phyloP scores from a whole-genome alignment of 1,140 invertebrate species.

The Aricia agestis region DNA sequence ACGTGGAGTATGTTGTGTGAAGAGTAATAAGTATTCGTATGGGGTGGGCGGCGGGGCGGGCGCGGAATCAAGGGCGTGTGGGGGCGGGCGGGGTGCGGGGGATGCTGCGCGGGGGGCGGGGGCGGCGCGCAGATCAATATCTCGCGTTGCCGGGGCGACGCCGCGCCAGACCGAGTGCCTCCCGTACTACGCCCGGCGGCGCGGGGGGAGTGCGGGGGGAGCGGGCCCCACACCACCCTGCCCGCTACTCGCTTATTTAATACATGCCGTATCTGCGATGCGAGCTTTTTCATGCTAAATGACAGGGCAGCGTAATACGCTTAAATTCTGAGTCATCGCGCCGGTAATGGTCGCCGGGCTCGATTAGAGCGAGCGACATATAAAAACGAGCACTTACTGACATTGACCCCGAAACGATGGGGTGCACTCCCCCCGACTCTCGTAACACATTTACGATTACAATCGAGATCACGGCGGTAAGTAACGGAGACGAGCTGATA shows the following conservation, averaged over 20 bases:
- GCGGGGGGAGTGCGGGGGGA: slow-evolving; percentile 13
- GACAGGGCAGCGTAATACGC: slow-evolving; percentile 61
- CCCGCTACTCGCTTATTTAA: slow-evolving; percentile 73
- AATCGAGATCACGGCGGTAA: slow-evolving; percentile 6
- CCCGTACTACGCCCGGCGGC: slow-evolving; percentile 54
- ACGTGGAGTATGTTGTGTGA: slow-evolving; percentile 69
- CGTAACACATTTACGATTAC: slow-evolving; percentile 19
- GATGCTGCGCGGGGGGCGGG: slow-evolving; percentile 24
- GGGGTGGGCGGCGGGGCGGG: slow-evolving; percentile 53
- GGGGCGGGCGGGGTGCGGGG: slow-evolving; percentile 24
- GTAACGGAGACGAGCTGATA: background rate
- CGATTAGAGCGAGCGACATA: slow-evolving; percentile 16
- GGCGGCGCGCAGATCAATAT: slow-evolving; percentile 65
- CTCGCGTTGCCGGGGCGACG: slow-evolving; percentile 70
- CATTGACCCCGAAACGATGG: slow-evolving; percentile 53
- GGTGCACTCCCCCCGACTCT: slow-evolving; percentile 21
- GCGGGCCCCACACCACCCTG: slow-evolving; percentile 30
- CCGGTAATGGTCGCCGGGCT: slow-evolving; percentile 36
- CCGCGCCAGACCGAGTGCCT: slow-evolving; percentile 72
- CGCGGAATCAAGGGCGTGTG: slow-evolving; percentile 62
- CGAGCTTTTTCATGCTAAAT: slow-evolving; percentile 71
- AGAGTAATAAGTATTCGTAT: slow-evolving; percentile 71
- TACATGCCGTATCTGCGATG: slow-evolving; percentile 71
- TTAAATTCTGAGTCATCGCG: slow-evolving; percentile 47
- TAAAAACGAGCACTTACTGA: slow-evolving; percentile 33